Conservation (phyloP, 2,113 vertebrate genomes). For the Cisticola juncidis region DNA sequence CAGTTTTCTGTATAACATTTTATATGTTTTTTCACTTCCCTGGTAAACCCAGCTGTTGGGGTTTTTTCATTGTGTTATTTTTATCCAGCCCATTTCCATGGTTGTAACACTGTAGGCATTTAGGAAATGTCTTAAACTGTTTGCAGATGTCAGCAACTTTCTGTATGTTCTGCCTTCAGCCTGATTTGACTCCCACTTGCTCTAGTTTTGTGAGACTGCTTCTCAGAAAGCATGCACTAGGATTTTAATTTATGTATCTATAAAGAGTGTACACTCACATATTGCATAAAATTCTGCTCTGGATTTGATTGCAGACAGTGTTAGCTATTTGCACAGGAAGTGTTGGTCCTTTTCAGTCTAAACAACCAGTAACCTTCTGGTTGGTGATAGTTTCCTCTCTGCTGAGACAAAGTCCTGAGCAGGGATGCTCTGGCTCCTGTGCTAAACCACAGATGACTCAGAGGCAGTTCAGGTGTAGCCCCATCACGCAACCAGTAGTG, state of each 20-base stretch:
- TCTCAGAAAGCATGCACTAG: not conserved
- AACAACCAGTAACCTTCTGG: not conserved
- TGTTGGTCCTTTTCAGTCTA: not conserved
- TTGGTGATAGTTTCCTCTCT: not conserved
- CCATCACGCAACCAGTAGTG: rapidly evolving
- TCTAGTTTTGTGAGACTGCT: not conserved
- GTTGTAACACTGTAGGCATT: not conserved
- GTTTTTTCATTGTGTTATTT: not conserved
- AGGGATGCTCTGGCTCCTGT: not conserved
- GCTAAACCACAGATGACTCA: rapidly evolving
- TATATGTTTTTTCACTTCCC: not conserved
- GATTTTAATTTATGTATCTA: not conserved
- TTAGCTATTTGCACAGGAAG: not conserved
- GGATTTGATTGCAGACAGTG: not conserved
- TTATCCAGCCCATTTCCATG: not conserved
- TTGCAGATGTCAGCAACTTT: not conserved
- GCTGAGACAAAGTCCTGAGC: not conserved
- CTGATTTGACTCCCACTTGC: not conserved
- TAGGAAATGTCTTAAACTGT: not conserved
- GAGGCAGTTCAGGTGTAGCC: not conserved
- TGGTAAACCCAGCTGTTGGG: not conserved
- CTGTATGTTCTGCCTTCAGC: not conserved
- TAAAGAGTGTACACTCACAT: not conserved
- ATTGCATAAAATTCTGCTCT: not conserved
- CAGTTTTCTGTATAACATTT: not conserved